phyloP scores from a whole-genome alignment of 1,140 invertebrate species.

The Procambarus clarkii region DNA sequence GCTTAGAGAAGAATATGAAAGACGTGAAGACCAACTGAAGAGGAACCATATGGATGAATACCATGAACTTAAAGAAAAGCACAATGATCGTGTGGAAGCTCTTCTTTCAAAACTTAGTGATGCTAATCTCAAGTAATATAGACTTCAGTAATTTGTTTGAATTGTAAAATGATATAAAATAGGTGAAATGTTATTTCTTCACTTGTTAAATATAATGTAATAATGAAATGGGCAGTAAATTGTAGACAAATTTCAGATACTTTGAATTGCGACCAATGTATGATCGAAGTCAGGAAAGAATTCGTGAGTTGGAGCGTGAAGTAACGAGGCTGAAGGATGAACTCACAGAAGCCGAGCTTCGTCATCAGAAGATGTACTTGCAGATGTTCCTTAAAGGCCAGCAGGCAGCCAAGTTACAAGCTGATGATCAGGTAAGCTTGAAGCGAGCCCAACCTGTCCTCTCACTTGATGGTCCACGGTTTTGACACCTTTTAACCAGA shows the following conservation, averaged over 20 bases:
- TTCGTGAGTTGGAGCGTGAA: conserved; percentile 73
- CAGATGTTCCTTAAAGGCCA: conserved; percentile 89
- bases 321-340: conserved; percentile 77
- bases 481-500: too few species aligned
- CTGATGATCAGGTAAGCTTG: conserved; percentile 65
- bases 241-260: conserved; percentile 73
- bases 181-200: background rate
- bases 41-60: conserved; percentile 73
- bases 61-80: conserved; percentile 78
- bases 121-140: conserved; percentile 80
- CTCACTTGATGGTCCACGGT: too few species aligned
- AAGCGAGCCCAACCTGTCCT: too few species aligned
- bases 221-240: background rate
- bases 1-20: conserved; percentile 82
- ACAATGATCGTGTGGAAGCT: conserved; percentile 87
- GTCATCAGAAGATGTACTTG: conserved; percentile 84
- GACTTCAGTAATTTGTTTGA: background rate
- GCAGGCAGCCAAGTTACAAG: conserved; percentile 80
- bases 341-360: conserved; percentile 82
- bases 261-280: conserved; percentile 75
- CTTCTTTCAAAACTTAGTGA: conserved; percentile 86
- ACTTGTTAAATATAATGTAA: background rate
- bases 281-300: conserved; percentile 74
- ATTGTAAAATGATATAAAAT: too few species aligned
- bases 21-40: conserved; percentile 74